Evolutionary conservation across 2,888 invertebrate species (phyloP).

Genomic region (Amphimallon solstitiale): DNA sequence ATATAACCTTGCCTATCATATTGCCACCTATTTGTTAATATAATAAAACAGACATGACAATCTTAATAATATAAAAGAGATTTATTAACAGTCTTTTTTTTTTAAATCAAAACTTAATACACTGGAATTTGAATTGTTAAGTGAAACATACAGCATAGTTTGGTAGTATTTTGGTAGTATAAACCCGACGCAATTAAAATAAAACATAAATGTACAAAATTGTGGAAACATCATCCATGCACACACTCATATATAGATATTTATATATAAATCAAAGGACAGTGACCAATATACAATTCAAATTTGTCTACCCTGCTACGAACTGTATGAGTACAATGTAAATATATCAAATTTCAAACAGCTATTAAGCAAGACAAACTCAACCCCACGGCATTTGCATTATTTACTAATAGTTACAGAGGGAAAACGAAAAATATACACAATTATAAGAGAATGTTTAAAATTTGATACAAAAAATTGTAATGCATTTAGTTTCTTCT

Average conservation of each 20-base stretch:
- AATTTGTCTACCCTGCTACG: conserved; percentile 37
- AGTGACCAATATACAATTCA: conserved; percentile 13
- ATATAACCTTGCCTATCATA: too few species aligned
- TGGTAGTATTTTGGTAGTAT: conserved; percentile 29
- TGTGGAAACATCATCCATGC: conserved; percentile 29
- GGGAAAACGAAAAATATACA: not conserved
- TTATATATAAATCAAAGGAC: not conserved
- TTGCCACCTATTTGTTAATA: too few species aligned
- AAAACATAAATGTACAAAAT: conserved; percentile 36
- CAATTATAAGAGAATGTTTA: conserved; percentile 8
- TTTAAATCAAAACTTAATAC: conserved; percentile 42
- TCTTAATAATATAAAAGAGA: conserved; percentile 45
- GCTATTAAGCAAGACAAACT: conserved; percentile 1
- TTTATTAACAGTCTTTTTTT: conserved; percentile 49
- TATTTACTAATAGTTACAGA: not conserved
- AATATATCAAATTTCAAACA: conserved; percentile 36
- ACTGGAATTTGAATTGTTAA: conserved; percentile 42
- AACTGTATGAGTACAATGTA: conserved; percentile 35
- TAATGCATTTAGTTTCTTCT: conserved; percentile 7
- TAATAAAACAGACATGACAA: conserved; percentile 12
- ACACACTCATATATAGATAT: conserved; percentile 14
- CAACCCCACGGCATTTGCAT: not conserved
- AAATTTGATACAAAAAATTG: conserved; percentile 33
- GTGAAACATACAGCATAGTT: conserved; percentile 42
- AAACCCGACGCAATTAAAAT: conserved; percentile 6